A percentile compares a stretch with the other conserved stretches of the same genome.
Evolutionary conservation across 2,797 vertebrate genomes (phyloP).

Genomic region (Chrosomus eos): DNA sequence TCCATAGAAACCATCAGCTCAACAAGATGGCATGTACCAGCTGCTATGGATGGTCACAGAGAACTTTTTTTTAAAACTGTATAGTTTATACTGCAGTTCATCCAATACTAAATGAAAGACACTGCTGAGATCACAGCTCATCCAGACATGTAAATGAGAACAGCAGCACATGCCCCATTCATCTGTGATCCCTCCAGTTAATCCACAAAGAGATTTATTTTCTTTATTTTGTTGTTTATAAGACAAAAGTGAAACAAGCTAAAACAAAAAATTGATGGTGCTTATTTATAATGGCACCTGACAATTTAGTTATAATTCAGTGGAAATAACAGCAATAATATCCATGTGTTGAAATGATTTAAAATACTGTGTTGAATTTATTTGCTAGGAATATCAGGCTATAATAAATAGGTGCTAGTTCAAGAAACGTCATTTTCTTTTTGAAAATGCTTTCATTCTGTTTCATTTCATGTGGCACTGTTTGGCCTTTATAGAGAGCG

Average conservation of each 20-base stretch:
- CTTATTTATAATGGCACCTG: constrained; percentile 45
- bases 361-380: constrained; percentile 12
- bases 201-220: neutral
- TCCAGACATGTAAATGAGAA: constrained; percentile 11
- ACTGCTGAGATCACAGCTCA: constrained; percentile 28
- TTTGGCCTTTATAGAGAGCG: constrained; percentile 15
- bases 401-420: constrained; percentile 31
- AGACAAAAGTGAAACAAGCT: neutral
- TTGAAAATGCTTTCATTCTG: constrained; percentile 15
- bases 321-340: constrained; percentile 22
- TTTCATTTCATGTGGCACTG: constrained; percentile 3
- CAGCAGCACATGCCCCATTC: neutral
- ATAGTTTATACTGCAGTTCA: constrained; percentile 30
- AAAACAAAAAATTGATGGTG: constrained; percentile 17
- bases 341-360: constrained; percentile 30
- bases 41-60: constrained; percentile 25
- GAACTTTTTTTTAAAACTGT: neutral
- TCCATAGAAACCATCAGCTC: constrained; percentile 15
- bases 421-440: constrained; percentile 16
- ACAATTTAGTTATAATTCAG: constrained; percentile 19
- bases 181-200: constrained; percentile 2
- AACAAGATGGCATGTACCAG: constrained; percentile 17
- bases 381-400: constrained; percentile 24
- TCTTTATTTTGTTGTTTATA: constrained; percentile 18
- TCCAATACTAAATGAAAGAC: constrained; percentile 39